Conservation (phyloP, 2,888 invertebrate species). For the Falcaria lacertinaria region DNA sequence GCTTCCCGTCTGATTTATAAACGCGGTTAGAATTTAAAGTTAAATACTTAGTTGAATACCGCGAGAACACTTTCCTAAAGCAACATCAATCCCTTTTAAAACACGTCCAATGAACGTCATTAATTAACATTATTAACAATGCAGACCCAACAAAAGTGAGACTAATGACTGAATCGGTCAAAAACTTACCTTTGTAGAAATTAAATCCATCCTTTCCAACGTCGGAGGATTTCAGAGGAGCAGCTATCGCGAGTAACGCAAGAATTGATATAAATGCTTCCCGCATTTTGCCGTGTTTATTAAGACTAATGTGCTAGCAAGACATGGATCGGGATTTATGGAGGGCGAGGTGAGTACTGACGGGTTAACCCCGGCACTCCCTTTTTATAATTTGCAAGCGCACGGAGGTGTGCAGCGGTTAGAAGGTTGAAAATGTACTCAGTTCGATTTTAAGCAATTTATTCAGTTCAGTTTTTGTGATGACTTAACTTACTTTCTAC, state of each 20-base stretch:
- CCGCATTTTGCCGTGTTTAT: constrained; percentile 51
- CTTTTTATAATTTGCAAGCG: constrained; percentile 54
- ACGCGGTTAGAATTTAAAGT: neutral
- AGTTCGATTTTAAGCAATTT: constrained; percentile 19
- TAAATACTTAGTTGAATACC: neutral
- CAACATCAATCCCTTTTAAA: neutral
- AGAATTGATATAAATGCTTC: constrained; percentile 59
- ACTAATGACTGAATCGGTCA: neutral
- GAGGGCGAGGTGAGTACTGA: constrained; percentile 26
- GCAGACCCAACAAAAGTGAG: neutral
- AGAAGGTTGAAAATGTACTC: constrained; percentile 6
- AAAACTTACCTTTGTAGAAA: constrained; percentile 62
- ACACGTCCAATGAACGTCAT: neutral
- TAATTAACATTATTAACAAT: neutral
- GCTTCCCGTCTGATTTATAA: too few relatives aligned
- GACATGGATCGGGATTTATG: constrained; percentile 22
- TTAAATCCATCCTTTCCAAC: constrained; percentile 65
- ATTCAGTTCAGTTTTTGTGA: too few relatives aligned
- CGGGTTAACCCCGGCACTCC: constrained; percentile 15
- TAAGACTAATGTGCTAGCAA: constrained; percentile 40
- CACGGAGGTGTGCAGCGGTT: constrained; percentile 12
- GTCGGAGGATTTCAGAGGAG: constrained; percentile 42
- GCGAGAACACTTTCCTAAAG: neutral
- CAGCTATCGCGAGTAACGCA: constrained; percentile 40
- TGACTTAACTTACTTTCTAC: too few relatives aligned